Evolutionary conservation across 92 coral and sea anemone species (phyloP).

Genomic region (Pocillopora grandis): DNA sequence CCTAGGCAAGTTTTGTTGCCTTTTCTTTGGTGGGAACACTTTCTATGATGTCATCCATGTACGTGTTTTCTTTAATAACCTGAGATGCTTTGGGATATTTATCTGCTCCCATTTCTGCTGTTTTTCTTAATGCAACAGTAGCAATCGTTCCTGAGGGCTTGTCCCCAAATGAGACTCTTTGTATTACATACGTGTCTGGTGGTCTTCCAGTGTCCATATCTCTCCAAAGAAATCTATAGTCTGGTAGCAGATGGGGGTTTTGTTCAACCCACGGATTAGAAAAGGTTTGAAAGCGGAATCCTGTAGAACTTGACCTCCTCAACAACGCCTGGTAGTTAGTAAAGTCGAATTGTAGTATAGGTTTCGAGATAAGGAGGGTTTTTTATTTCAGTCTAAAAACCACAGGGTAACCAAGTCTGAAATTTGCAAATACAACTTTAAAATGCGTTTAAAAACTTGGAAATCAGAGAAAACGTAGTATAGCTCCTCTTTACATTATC

Average conservation of each 20-base stretch:
- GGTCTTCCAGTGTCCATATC: constrained; percentile 21
- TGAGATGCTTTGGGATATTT: constrained; percentile 5
- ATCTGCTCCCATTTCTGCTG: not conserved
- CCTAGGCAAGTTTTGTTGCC: not conserved
- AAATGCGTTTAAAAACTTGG: too few species aligned
- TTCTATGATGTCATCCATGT: constrained; percentile 8
- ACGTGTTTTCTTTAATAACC: not conserved
- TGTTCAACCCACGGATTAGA: not conserved
- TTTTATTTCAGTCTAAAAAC: too few species aligned
- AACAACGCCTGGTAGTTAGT: too few species aligned
- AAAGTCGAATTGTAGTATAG: too few species aligned
- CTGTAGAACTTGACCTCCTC: too few species aligned
- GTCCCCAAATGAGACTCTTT: constrained; percentile 46
- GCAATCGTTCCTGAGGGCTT: constrained; percentile 39
- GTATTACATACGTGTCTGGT: constrained; percentile 46
- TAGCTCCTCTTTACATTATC: too few species aligned
- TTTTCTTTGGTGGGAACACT: constrained; percentile 1
- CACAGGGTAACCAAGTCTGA: too few species aligned
- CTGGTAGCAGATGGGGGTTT: too few species aligned
- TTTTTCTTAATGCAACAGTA: constrained; percentile 7
- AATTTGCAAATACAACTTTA: too few species aligned
- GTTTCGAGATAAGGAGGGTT: too few species aligned
- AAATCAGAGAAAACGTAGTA: too few species aligned
- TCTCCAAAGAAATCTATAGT: not conserved
- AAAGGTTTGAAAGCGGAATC: constrained; percentile 39